A percentile compares a stretch with the other conserved stretches of the same genome.
phyloP scores from a whole-genome alignment of 53 echinoderm and acorn worm genomes.

The Astropecten irregularis region DNA sequence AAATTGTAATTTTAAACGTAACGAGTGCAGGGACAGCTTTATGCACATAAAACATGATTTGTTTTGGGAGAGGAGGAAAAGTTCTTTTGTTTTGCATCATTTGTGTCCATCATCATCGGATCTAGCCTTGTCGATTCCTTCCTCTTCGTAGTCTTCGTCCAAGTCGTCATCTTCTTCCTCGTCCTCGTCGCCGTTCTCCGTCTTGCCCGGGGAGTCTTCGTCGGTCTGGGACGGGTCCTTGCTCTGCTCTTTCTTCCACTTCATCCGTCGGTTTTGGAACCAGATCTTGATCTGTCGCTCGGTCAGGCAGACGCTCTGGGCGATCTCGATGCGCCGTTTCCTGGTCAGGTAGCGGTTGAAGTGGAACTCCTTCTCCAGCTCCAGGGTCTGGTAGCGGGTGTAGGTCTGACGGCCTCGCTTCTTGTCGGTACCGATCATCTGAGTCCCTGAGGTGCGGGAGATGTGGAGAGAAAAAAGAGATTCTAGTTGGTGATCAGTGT shows the following conservation, averaged over 20 bases:
- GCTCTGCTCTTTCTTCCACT: constrained; percentile 91
- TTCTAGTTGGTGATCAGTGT: background rate
- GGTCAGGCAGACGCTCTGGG: constrained; percentile 91
- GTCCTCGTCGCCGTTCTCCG: constrained; percentile 23
- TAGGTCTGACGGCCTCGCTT: constrained; percentile 95
- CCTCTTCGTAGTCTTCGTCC: constrained; percentile 1
- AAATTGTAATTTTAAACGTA: no score
- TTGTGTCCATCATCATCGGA: constrained; percentile 25
- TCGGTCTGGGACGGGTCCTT: constrained; percentile 42
- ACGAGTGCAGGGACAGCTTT: no score
- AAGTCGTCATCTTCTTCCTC: constrained; percentile 40
- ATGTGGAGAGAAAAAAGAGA: background rate
- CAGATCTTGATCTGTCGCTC: constrained; percentile 99
- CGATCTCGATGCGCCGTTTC: constrained; percentile 95
- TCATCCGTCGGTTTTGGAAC: constrained; percentile 99
- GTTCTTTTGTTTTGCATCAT: no score
- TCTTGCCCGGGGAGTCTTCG: constrained; percentile 27
- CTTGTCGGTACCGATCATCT: constrained; percentile 94
- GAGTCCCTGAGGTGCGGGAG: constrained; percentile 83
- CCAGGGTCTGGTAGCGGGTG: constrained; percentile 93
- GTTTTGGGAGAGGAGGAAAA: no score
- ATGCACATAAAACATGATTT: no score
- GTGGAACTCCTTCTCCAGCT: constrained; percentile 98
- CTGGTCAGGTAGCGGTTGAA: constrained; percentile 96
- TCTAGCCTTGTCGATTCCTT: constrained; percentile 32